phyloP scores from a whole-genome alignment of 2,113 vertebrate species.

The Macaca mulatta region DNA sequence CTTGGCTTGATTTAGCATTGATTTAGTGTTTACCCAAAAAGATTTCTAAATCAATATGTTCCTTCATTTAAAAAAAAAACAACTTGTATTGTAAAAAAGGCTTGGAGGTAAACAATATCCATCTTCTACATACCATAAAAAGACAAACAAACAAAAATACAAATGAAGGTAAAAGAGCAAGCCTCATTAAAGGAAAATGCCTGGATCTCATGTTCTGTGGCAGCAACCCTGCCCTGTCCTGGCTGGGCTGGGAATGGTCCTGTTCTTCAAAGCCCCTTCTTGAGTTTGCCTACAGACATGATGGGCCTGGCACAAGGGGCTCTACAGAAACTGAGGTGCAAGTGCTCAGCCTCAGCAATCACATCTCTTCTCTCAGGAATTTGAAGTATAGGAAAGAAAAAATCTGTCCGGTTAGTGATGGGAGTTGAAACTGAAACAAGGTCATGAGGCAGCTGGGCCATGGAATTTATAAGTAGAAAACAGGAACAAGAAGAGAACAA shows the following conservation, averaged over 20 bases:
- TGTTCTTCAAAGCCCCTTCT: neutral
- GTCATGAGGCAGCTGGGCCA: neutral
- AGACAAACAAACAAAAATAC: neutral
- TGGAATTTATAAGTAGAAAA: neutral
- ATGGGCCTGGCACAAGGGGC: fast-evolving
- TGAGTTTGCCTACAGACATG: neutral
- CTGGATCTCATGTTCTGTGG: neutral
- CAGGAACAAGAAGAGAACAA: neutral
- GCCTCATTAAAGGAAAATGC: neutral
- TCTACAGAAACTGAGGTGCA: neutral
- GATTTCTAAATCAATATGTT: neutral
- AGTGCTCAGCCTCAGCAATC: neutral
- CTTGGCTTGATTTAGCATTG: neutral
- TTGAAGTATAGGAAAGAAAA: neutral
- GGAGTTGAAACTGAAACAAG: neutral
- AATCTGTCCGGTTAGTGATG: neutral
- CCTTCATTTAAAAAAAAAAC: neutral
- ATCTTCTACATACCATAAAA: neutral
- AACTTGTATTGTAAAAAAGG: neutral
- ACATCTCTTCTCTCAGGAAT: neutral
- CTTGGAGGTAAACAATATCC: neutral
- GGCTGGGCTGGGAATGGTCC: neutral
- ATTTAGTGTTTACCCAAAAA: neutral
- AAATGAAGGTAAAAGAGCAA: neutral
- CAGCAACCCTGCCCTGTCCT: neutral